Conservation (phyloP, 2,888 invertebrate species). For the Heliconius cydno region DNA sequence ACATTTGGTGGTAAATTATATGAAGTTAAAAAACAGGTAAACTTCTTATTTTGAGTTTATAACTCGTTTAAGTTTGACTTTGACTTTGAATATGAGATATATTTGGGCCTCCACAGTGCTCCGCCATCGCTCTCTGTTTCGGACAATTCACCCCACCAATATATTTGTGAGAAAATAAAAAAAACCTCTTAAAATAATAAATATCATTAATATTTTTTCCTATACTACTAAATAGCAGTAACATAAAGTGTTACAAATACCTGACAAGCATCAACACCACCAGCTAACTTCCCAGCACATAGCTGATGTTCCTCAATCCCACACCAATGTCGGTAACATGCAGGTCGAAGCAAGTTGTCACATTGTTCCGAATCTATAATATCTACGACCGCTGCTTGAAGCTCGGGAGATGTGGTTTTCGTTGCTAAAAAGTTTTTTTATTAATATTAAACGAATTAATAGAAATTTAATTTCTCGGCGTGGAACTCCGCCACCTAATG, state of each 20-base stretch:
- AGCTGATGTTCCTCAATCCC: slow-evolving; percentile 47
- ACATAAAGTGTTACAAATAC: not conserved
- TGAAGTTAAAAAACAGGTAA: no score
- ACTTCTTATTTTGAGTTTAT: no score
- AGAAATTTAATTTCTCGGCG: not conserved
- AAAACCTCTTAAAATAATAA: no score
- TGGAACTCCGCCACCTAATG: not conserved
- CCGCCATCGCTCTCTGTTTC: no score
- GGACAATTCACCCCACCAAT: no score
- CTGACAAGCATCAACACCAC: slow-evolving; percentile 48
- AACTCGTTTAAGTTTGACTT: no score
- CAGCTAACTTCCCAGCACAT: slow-evolving; percentile 49
- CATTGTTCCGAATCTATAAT: slow-evolving; percentile 50
- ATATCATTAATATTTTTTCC: no score
- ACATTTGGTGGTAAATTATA: no score
- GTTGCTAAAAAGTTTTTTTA: slow-evolving; percentile 30
- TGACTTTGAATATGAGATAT: no score
- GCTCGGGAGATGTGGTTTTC: slow-evolving; percentile 36
- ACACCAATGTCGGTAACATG: slow-evolving; percentile 51
- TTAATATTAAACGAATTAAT: not conserved
- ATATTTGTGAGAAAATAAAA: no score
- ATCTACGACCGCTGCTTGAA: slow-evolving; percentile 53
- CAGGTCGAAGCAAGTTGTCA: slow-evolving; percentile 43
- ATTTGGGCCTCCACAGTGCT: no score
- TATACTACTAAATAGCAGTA: no score